Base-by-base conservation (phyloP, 2,888 invertebrate genomes). In the Ophraella communa region DNA sequence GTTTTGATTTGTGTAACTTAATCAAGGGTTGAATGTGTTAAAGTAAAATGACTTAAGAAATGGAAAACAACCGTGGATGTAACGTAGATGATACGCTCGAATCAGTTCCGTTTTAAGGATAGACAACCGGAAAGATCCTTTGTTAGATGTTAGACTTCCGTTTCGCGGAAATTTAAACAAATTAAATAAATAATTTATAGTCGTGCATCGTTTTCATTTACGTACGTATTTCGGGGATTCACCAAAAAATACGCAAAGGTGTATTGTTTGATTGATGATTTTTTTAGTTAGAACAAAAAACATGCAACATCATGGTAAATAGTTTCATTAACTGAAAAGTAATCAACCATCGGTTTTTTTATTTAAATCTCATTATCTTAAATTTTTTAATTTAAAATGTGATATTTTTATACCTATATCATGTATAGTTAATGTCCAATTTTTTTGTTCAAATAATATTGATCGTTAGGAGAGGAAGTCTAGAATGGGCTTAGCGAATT, bases 401-500 rank as follows among this genome's bases (percentile, higher is more conserved):
- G n/a, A n/a, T n/a, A n/a, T n/a, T n/a, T n/a, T n/a, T n/a, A n/a
- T n/a, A n/a, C n/a, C n/a, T n/a, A n/a, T n/a, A n/a, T n/a, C n/a
- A n/a, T n/a, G n/a, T n/a, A 17, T 45, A 20, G 45, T 11, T 8
- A 45, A 20, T 45, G 20, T 20, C 45, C 1, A 21, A 20, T n/a
- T 20, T 45, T 45, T 21, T 21, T 10, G 4, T 51, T 51, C 23
- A 51, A 51, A 24, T 24, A 51, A 24, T 14, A 47, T 47, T 51
- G 27, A 51, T 51, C 52, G 52, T 52, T 60, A 52, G 8, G 44
- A 60, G 61, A 71, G 73, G 71, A 73, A 71, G 68, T 66, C 24
- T 59, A 63, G 66, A 65, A 70, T 69, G 65, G 68, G 70, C 71
- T 69, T 64, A 64, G 58, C 61, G 73, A 70, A 73, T 69, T 73